Evolutionary conservation across 1,140 invertebrate species (phyloP), one percentile per base, ranked within the genome.

Genomic region (Heterodera schachtii): DNA sequence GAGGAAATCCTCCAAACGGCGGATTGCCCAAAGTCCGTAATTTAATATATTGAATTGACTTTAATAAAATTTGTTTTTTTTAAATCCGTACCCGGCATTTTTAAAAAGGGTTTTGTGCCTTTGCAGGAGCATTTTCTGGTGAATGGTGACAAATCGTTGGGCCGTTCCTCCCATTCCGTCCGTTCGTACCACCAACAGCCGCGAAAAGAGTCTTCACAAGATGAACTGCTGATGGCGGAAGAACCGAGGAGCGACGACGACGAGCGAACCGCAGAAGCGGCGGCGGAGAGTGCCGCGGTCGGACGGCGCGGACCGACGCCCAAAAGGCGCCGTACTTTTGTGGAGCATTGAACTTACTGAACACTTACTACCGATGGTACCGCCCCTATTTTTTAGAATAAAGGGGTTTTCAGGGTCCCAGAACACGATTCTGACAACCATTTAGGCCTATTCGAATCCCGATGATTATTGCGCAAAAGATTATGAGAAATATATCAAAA

Each of bases 311-410:
- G 47, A 75, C 86, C 13, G 79, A 81, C 16, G 82, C 84, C 7
- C 84, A 87, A 79, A 43, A 71, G 19, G n/a, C 84, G n/a, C 69
- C 69, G 43, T 77, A 86, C 75, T 19, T 16, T 64, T 64, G 57
- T 19, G 13, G 57, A 64, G 57, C 57, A 64, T 19, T 19, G 57
- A 64, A 64, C 13, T 64, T 64, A 5, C 3, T 52, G 31, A 31
- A 31, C 1, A 31, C 1, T 31, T 31, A 0, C 31, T 31, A 31
- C 31, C 31, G 31, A 31, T 31, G 31, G 31, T 31, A 6, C n/a
- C 49, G 19, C 49, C 49, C n/a, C n/a, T 6, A 3, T 44, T 43
- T 44, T 44, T 16, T 43, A 43, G 7, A 74, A 46, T 9, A 31
- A 11, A 74, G 4, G 46, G 9, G 11, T 74, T 74, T 46, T 73